Evolutionary conservation across 2,113 vertebrate genomes (phyloP).

Genomic region (Plecotus auritus): DNA sequence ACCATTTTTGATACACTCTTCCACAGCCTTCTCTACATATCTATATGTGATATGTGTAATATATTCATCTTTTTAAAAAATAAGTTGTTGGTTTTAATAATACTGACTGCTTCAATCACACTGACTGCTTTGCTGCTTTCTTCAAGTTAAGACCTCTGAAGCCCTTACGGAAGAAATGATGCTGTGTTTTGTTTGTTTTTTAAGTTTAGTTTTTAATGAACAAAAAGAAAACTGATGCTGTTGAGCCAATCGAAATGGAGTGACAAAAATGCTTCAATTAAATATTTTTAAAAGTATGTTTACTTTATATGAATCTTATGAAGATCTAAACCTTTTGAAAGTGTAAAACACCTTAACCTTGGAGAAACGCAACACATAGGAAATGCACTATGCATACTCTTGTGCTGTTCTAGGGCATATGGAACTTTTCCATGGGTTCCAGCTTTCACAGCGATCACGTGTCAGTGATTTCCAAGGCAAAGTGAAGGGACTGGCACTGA

Average conservation of each 20-base stretch:
- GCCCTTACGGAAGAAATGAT: neutral
- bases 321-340: neutral
- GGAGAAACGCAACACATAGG: neutral
- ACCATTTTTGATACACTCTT: neutral
- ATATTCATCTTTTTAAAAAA: neutral
- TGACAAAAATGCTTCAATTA: slow-evolving; percentile 9
- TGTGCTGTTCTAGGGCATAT: neutral
- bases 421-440: neutral
- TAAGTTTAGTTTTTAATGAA: too few relatives aligned
- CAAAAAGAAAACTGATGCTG: too few relatives aligned
- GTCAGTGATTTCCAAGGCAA: neutral
- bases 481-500: neutral
- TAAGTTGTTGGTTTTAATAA: neutral
- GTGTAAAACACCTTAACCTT: neutral
- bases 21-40: neutral
- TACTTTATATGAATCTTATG: neutral
- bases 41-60: neutral
- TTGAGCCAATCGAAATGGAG: neutral
- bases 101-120: neutral
- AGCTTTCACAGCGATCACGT: neutral
- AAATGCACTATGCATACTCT: neutral
- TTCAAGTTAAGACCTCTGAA: neutral
- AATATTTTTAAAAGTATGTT: neutral
- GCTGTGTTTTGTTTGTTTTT: neutral
- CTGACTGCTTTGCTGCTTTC: neutral